Evolutionary conservation across 1,140 invertebrate genomes (phyloP).

Genomic region (Pteromalus puparum): DNA sequence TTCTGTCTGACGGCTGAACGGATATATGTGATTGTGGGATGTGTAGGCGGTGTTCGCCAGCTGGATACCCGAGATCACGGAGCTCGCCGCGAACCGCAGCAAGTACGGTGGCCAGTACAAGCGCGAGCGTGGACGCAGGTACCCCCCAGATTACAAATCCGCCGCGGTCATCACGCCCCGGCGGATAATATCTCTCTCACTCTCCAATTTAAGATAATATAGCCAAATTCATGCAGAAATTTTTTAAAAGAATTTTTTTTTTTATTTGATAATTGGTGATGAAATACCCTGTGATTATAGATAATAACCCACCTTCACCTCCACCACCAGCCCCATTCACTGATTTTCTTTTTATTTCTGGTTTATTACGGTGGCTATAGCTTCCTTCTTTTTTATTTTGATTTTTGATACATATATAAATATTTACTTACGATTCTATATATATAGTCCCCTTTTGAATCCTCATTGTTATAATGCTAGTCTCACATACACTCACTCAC

Average conservation of each 20-base stretch:
- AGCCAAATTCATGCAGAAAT: conserved; percentile 6
- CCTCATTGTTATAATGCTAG: conserved; percentile 44
- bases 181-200: conserved; percentile 24
- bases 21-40: conserved; percentile 76
- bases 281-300: conserved; percentile 1
- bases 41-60: conserved; percentile 97
- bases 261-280: background rate
- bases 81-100: conserved; percentile 96
- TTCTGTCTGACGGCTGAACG: conserved; percentile 69
- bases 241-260: background rate
- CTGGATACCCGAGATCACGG: conserved; percentile 99
- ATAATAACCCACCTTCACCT: background rate
- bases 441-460: conserved; percentile 30
- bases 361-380: background rate
- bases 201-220: background rate
- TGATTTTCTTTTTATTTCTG: background rate
- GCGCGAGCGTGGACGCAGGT: conserved; percentile 98
- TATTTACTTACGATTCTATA: background rate
- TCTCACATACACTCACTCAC: conserved; percentile 16
- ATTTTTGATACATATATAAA: background rate
- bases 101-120: conserved; percentile 99
- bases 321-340: background rate
- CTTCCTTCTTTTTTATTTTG: background rate
- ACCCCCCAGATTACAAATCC: conserved; percentile 71
- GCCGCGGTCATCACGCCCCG: conserved; percentile 17